Base-by-base conservation (phyloP, 2,113 vertebrate species). In the Rhabdomys dilectus region DNA sequence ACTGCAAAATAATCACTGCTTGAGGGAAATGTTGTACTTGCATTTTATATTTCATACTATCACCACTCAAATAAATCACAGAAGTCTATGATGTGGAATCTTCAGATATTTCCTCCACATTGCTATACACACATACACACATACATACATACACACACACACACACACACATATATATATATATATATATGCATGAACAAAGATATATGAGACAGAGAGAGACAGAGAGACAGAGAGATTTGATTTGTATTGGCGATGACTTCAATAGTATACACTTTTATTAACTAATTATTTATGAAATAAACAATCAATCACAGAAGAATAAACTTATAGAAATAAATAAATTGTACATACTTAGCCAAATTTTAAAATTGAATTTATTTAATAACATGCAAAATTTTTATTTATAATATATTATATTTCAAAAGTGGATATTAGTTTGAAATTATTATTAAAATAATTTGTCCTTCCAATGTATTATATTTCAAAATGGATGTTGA, bases 1-100 rank as follows among this genome's bases (percentile, higher is more conserved):
- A 96, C 45, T 89, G 51, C 26, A 92, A 95, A 95, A 92, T 91
- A 95, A 94, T 86, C 88, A 91, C 72, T 62, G 70, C 86, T 96
- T 94, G 39, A 92, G 70, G 62, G 24, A 29, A 45, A 16, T 66
- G 26, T 95, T 94, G 11, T 81, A 22, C 72, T 91, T 88, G 24
- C 2, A 3, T 66, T 36, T 92, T 72, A 88, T 66, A 11, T 24
- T 64, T 90, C 93, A 75, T 86, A 24, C 53, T 80, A 42, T 76
- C 34, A 58, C 36, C 3, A 76, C 22, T 5, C 19, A 92, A 45
- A 45, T 90, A n/a, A 92, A 85, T 76, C 76, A 90, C 42, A 94
- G 88, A 6, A 92, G 31, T 34, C 66, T 34, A 92, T 86, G n/a
- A 89, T 6, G 4, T 17, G 31, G 22, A 17, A 73, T 85, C 45